A percentile compares a stretch with the other conserved stretches of the same genome.
phyloP scores from a whole-genome alignment of 2,888 invertebrate genomes.

The Choristoneura rosaceana region DNA sequence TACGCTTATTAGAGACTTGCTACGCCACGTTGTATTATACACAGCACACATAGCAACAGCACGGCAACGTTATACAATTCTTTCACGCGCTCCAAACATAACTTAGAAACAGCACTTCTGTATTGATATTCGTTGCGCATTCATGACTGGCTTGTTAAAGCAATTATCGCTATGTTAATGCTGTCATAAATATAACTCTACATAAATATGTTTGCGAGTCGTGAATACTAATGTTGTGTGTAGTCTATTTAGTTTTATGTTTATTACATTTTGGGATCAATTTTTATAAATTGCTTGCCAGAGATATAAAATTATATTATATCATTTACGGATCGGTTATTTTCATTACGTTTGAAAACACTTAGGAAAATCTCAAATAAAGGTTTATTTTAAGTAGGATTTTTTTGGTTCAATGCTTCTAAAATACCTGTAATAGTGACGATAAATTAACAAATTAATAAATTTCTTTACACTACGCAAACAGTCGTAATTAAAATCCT shows the following conservation, averaged over 20 bases:
- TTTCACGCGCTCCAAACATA: not conserved
- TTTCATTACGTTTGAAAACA: no score
- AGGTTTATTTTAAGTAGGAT: no score
- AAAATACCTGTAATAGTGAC: no score
- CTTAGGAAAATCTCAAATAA: no score
- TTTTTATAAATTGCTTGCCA: not conserved
- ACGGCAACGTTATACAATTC: not conserved
- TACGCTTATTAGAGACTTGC: not conserved
- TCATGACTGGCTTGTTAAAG: slow-evolving; percentile 37
- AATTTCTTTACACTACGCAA: no score
- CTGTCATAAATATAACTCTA: slow-evolving; percentile 37
- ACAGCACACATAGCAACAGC: slow-evolving; percentile 19
- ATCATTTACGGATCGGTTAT: no score
- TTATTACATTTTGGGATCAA: not conserved
- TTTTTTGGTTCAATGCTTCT: no score
- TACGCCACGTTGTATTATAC: not conserved
- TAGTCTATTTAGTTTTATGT: slow-evolving; percentile 5
- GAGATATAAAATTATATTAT: not conserved
- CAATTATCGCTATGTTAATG: slow-evolving; percentile 41
- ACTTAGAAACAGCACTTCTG: slow-evolving; percentile 14
- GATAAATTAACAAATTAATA: no score
- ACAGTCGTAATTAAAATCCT: no score
- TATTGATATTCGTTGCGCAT: slow-evolving; percentile 27
- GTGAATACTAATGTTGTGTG: slow-evolving; percentile 36
- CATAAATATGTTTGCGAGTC: slow-evolving; percentile 41